A percentile compares a stretch with the other conserved stretches of the same genome.
Conservation (phyloP, 2,113 vertebrate species). For the Crotalus helleri region DNA sequence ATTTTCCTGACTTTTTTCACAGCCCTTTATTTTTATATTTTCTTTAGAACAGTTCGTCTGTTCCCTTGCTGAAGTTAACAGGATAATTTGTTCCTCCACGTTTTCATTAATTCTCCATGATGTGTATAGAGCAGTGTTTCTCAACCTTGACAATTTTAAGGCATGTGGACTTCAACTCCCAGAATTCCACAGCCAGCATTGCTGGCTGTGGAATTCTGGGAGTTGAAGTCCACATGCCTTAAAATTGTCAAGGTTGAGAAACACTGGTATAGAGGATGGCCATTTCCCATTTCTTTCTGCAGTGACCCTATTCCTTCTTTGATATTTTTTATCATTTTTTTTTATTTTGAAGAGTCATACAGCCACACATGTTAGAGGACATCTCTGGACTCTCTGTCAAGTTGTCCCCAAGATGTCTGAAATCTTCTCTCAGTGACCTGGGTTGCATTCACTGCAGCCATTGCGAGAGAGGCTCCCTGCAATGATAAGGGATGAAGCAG, state of each 20-base stretch:
- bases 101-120: neutral
- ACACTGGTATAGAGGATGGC: no score
- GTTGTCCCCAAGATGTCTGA: neutral
- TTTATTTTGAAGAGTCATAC: neutral
- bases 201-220: no score
- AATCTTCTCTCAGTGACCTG: neutral
- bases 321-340: neutral
- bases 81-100: neutral
- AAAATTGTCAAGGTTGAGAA: no score
- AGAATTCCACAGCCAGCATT: no score
- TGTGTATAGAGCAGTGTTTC: no score
- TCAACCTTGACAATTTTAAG: no score
- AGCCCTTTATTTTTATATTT: neutral
- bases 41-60: neutral
- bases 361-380: neutral
- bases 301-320: neutral
- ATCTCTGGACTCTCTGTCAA: neutral
- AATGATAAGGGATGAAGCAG: neutral
- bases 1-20: neutral
- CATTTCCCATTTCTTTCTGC: neutral
- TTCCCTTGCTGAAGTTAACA: neutral
- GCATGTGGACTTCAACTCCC: no score
- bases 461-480: neutral
- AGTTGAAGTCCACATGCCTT: no score
- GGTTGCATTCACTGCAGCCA: neutral